Conservation (phyloP, 2,113 vertebrate species). For the Zeus faber region DNA sequence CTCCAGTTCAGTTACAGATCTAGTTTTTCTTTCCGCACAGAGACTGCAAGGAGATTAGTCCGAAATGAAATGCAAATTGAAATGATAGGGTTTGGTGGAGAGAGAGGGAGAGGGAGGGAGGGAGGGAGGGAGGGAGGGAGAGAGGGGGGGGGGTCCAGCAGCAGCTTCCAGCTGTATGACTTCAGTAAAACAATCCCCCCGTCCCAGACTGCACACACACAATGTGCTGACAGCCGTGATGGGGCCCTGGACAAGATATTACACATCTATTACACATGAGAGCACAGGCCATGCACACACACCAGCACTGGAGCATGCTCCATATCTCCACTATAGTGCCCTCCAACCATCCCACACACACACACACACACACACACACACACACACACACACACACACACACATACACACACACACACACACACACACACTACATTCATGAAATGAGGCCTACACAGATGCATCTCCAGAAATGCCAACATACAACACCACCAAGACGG, state of each 20-base stretch:
- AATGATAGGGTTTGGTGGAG: conserved; percentile 43
- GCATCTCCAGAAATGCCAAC: too few relatives aligned
- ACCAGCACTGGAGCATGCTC: neutral
- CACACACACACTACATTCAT: conserved; percentile 18
- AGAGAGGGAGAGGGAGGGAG: conserved; percentile 26
- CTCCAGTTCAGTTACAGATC: too few relatives aligned
- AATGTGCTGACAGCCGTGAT: conserved; percentile 66
- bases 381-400: neutral
- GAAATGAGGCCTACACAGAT: too few relatives aligned
- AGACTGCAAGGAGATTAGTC: conserved; percentile 32
- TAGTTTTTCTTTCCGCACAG: conserved; percentile 20
- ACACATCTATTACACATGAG: conserved; percentile 59
- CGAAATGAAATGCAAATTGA: conserved; percentile 61
- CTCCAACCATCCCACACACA: neutral
- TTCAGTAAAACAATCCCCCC: conserved; percentile 62
- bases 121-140: conserved; percentile 33
- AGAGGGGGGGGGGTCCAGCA: conserved; percentile 8
- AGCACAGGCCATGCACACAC: conserved; percentile 1
- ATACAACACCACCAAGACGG: too few relatives aligned
- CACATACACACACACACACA: conserved; percentile 15
- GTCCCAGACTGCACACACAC: conserved; percentile 51
- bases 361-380: conserved; percentile 1
- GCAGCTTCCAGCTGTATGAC: conserved; percentile 55
- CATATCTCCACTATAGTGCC: too few relatives aligned
- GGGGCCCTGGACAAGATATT: conserved; percentile 48